Evolutionary conservation across 2,797 vertebrate genomes (phyloP).

Genomic region (Gymnocypris eckloni): DNA sequence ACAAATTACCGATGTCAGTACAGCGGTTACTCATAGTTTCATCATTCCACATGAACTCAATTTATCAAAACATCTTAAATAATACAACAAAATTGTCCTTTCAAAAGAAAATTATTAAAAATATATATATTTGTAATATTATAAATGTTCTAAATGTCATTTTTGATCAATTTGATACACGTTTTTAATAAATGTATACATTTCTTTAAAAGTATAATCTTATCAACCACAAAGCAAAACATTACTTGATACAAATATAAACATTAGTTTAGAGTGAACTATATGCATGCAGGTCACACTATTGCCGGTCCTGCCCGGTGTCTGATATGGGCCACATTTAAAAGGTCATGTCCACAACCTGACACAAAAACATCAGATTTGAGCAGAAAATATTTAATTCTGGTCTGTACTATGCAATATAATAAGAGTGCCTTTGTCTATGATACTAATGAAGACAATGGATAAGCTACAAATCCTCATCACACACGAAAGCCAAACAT

Average conservation of each 20-base stretch:
- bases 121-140: neutral
- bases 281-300: conserved; percentile 12
- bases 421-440: neutral
- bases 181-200: neutral
- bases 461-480: conserved; percentile 14
- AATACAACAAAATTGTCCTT: neutral
- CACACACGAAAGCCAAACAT: neutral
- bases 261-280: neutral
- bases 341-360: conserved; percentile 18
- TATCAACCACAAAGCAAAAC: neutral
- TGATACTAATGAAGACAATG: neutral
- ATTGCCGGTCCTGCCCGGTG: neutral
- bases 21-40: conserved; percentile 29
- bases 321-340: neutral
- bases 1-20: conserved; percentile 21
- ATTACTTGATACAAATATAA: neutral
- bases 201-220: neutral
- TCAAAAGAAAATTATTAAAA: neutral
- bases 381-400: neutral
- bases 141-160: neutral
- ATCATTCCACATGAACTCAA: conserved; percentile 11
- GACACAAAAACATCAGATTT: neutral
- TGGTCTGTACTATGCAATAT: neutral
- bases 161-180: neutral
- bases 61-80: conserved; percentile 8